Base-by-base conservation (phyloP, 1,140 invertebrate genomes). In the Fopius arisanus region DNA sequence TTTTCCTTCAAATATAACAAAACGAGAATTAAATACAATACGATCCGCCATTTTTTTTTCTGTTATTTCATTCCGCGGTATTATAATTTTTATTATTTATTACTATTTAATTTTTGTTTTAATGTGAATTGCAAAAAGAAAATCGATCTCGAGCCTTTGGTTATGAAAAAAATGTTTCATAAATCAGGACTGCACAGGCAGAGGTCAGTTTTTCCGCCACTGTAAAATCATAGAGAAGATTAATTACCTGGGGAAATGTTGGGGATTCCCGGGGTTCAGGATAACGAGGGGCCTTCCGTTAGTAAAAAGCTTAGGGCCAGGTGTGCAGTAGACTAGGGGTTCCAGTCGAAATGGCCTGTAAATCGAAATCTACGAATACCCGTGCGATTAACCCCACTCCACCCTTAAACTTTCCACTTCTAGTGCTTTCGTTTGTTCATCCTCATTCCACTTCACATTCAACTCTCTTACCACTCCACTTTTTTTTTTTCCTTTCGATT, bases 311-410 rank as follows among this genome's bases (percentile, higher is more conserved):
- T 73, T 66, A 59, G 54, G 63, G 65, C 63, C 63, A 73, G 71
- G 65, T 73, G 63, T 31, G 43, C 67, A 21, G 29, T 16, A 14
- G 43, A 67, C 37, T 33, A 28, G 31, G 51, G 40, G 37, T 67
- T 12, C 67, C 23, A 21, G 31, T 67, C 23, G 65, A 26, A 67
- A 54, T 67, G 41, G 71, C 66, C 67, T 23, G 48, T 26, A 23
- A 72, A 72, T 41, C 65, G 43, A 73, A 48, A 51, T 37, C 74
- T 48, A 48, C 67, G 29, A 65, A 78, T 72, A 67, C 79, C 48
- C 51, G 26, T 73, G 23, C 74, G 65, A 67, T 67, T 51, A 65
- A 37, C 63, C 51, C 59, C 19, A 23, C 69, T 67, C 7, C 16
- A 29, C 54, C 41, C 21, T n/a, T 31, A 43, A 48, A 48, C 43